Conservation (phyloP, 2,888 invertebrate genomes). For the Apocheima hispidaria region DNA sequence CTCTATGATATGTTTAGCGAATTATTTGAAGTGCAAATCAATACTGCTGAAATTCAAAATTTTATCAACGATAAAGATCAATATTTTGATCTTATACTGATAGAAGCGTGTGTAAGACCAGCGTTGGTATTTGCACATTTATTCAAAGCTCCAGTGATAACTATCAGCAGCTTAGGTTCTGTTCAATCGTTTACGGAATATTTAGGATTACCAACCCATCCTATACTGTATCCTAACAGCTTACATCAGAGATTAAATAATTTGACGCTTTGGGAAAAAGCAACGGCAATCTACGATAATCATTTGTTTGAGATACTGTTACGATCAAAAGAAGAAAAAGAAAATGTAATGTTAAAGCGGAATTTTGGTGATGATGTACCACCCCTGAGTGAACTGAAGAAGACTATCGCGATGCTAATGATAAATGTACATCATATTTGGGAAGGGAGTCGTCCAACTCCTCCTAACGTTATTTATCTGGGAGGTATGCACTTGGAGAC, state of each 20-base stretch:
- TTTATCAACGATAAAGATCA: constrained; percentile 45
- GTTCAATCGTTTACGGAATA: constrained; percentile 30
- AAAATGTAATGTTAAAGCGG: constrained; percentile 42
- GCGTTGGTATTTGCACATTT: constrained; percentile 48
- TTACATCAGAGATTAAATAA: constrained; percentile 45
- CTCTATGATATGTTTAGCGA: neutral
- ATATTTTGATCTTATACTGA: constrained; percentile 55
- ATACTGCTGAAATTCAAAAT: constrained; percentile 44
- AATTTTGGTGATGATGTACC: constrained; percentile 52
- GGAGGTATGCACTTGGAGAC: constrained; percentile 69
- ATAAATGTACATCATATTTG: constrained; percentile 69
- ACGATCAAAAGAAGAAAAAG: constrained; percentile 33
- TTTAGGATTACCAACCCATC: constrained; percentile 45
- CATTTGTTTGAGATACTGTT: constrained; percentile 24
- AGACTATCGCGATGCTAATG: constrained; percentile 64
- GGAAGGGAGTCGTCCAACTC: constrained; percentile 62
- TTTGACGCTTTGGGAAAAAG: constrained; percentile 55
- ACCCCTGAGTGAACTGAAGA: constrained; percentile 41
- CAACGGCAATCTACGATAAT: constrained; percentile 41
- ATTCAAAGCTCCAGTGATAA: constrained; percentile 55
- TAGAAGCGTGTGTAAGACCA: constrained; percentile 49
- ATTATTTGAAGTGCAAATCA: constrained; percentile 47
- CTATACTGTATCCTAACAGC: constrained; percentile 37
- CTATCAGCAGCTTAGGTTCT: constrained; percentile 55
- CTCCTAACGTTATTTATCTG: constrained; percentile 66